Conservation (phyloP, 2,113 vertebrate genomes). For the Pagrus major region DNA sequence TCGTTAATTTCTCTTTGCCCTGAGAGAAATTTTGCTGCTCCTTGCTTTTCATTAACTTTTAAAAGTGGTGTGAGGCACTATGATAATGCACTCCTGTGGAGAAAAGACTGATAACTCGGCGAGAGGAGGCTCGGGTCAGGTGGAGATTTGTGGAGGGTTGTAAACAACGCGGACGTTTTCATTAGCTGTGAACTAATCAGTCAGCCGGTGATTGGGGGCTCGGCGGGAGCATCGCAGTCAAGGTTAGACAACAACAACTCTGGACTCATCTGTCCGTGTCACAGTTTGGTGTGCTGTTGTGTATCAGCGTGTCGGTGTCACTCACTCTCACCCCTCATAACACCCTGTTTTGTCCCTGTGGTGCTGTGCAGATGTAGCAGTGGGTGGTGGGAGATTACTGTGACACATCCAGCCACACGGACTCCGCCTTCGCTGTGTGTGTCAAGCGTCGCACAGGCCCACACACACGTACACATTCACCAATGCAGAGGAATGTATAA, state of each 20-base stretch:
- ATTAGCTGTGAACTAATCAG: constrained; percentile 74
- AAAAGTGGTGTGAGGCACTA: constrained; percentile 50
- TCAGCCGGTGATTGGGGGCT: constrained; percentile 50
- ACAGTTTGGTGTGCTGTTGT: constrained; percentile 33
- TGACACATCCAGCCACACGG: constrained; percentile 50
- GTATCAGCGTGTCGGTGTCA: constrained; percentile 40
- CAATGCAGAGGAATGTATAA: constrained; percentile 28
- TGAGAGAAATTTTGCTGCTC: constrained; percentile 52
- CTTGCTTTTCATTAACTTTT: constrained; percentile 72
- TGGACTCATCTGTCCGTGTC: constrained; percentile 48
- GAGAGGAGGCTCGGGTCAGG: constrained; percentile 44
- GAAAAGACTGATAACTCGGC: constrained; percentile 43
- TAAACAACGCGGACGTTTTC: constrained; percentile 70
- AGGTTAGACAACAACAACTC: constrained; percentile 54
- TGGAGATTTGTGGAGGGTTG: constrained; percentile 65
- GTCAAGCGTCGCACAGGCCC: constrained; percentile 47
- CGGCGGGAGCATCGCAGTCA: constrained; percentile 45
- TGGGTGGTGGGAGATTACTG: constrained; percentile 62
- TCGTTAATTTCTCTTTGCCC: constrained; percentile 57
- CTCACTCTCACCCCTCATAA: constrained; percentile 25
- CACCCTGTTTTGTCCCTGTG: constrained; percentile 43
- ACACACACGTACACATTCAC: constrained; percentile 1
- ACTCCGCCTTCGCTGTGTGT: constrained; percentile 45
- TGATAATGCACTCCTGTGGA: constrained; percentile 34
- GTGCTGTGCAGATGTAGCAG: constrained; percentile 59